These are phyloP conservation scores for Zoanthus sociatus DNA, from an alignment of 92 coral and sea anemone species.

Conservation along the genomic window DNA sequence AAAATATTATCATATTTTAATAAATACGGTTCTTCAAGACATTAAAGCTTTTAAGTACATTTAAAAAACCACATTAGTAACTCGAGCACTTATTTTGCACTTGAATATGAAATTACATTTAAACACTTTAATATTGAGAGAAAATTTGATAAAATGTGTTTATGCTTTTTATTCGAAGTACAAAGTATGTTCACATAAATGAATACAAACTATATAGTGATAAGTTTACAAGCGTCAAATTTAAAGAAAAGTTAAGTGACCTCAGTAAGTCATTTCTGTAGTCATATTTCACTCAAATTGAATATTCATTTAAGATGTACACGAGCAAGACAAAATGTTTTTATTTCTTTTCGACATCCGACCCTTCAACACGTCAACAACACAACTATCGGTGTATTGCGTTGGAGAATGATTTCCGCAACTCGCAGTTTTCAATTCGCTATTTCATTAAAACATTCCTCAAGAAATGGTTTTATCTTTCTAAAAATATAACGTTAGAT, in stretches of 20 bases:
- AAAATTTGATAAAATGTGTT: slow-evolving; percentile 45
- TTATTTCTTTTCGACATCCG: slow-evolving; percentile 38
- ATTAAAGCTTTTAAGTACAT: slow-evolving; percentile 40
- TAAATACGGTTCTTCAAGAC: slow-evolving; percentile 7
- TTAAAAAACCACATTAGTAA: slow-evolving; percentile 41
- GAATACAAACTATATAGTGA: slow-evolving; percentile 5
- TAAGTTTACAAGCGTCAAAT: slow-evolving; percentile 43
- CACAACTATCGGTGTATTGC: background rate
- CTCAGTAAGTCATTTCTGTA: slow-evolving; percentile 50
- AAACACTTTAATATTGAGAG: slow-evolving; percentile 17
- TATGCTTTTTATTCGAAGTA: background rate
- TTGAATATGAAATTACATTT: slow-evolving; percentile 11
- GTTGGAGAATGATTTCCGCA: slow-evolving; percentile 34
- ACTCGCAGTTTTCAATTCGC: slow-evolving; percentile 12
- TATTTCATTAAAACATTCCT: background rate
- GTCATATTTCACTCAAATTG: slow-evolving; percentile 71
- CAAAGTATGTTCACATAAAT: slow-evolving; percentile 33
- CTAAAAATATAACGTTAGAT: slow-evolving; percentile 29
- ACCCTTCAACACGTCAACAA: slow-evolving; percentile 7
- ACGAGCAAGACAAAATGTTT: slow-evolving; percentile 38
- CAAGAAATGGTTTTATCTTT: slow-evolving; percentile 29
- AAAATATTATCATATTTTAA: slow-evolving; percentile 24
- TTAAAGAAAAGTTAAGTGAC: slow-evolving; percentile 49
- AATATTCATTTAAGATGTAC: slow-evolving; percentile 72
- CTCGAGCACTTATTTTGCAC: slow-evolving; percentile 30